Evolutionary conservation across 2,888 invertebrate species (phyloP), one percentile per base, ranked within the genome.

Genomic region (Nebria brevicollis): DNA sequence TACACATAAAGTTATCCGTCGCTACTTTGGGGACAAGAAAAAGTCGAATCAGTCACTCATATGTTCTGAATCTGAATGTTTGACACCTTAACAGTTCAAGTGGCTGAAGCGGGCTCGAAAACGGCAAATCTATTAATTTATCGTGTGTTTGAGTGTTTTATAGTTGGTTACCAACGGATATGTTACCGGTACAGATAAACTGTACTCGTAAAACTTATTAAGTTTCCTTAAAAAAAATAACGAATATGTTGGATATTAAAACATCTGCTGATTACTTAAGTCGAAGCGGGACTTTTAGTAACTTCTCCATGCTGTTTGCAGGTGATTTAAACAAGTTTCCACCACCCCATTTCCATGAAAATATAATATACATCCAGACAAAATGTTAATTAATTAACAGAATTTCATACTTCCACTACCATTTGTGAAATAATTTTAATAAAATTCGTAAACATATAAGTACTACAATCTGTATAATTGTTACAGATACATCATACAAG

Each of bases 291-390:
- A 95, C 96, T 84, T 96, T 97, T 90, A 95, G 96, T 90, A 97
- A 97, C 91, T 95, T 97, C 92, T 96, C 97, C 90, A 97, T 97
- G 97, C 93, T 97, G 88, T 96, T 97, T 91, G 96, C 96, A 91
- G 96, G 96, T 96, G 94, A 91, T 91, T 91, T 89, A 90, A 85
- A 20, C 34, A 10, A 20, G 64, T n/a, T 64, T 65, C 54, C 41
- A 42, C 68, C 8, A 78, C 66, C 42, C 66, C 13, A 34, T 64
- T 42, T 43, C 25, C 11, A 42, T 13, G 72, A 20, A 41, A 34
- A 41, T 72, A 41, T 72, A 20, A 20, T 20, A 20, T 20, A 34
- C 34, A 4, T 34, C 34, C 5, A 34, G 0, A 34, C 34, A 34
- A 34, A 34, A 20, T 20, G 34, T 34, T 72, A 25, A 72, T 43